Evolutionary conservation across 2,888 invertebrate genomes (phyloP).

Genomic region (Aromia moschata): DNA sequence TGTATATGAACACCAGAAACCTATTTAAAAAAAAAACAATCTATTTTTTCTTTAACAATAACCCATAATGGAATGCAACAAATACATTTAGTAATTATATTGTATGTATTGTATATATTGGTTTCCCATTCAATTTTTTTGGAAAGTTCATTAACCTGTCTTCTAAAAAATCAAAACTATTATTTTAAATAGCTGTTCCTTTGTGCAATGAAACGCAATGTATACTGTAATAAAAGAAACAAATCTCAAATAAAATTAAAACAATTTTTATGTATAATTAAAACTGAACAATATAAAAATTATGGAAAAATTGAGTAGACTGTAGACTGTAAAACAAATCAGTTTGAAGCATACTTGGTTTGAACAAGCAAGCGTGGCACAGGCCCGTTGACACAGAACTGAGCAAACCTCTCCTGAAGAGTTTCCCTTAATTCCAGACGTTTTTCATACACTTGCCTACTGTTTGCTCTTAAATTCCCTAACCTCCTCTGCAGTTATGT

Average conservation of each 20-base stretch:
- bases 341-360: conserved; percentile 60
- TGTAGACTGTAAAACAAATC: conserved; percentile 39
- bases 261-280: conserved; percentile 38
- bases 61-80: conserved; percentile 64
- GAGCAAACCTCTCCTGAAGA: conserved; percentile 83
- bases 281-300: conserved; percentile 43
- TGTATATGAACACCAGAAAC: conserved; percentile 36
- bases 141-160: background rate
- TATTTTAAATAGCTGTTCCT: conserved; percentile 1
- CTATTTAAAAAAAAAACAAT: conserved; percentile 56
- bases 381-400: conserved; percentile 73
- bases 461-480: conserved; percentile 85
- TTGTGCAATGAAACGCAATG: conserved; percentile 32
- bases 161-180: conserved; percentile 9
- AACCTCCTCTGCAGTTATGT: conserved; percentile 90
- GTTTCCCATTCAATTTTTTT: conserved; percentile 25
- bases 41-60: conserved; percentile 57
- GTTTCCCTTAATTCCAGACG: conserved; percentile 84
- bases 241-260: conserved; percentile 31
- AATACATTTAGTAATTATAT: conserved; percentile 53
- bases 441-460: conserved; percentile 79
- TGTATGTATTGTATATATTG: conserved; percentile 38
- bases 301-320: conserved; percentile 37
- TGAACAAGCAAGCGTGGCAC: conserved; percentile 60
- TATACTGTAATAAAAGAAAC: conserved; percentile 30